A percentile compares a stretch with the other conserved stretches of the same genome.
phyloP scores from a whole-genome alignment of 1,140 invertebrate species.

The Zophobas morio region DNA sequence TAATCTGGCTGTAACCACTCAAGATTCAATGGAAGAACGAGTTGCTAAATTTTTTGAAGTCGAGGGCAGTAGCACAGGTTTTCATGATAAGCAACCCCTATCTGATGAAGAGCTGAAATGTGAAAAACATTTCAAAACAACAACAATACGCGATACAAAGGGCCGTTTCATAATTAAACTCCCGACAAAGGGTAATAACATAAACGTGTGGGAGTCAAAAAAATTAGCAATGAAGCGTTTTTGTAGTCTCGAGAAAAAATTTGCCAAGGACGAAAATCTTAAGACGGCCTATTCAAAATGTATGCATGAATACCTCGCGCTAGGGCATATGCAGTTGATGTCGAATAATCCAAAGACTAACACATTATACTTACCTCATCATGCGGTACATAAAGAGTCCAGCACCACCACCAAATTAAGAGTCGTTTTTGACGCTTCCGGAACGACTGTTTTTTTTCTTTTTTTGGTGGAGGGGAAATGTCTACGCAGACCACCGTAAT shows the following conservation, averaged over 20 bases:
- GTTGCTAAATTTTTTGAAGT: constrained; percentile 60
- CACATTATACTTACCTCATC: no score
- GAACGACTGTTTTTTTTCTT: no score
- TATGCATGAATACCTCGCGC: constrained; percentile 63
- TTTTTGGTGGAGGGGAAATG: no score
- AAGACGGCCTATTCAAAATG: constrained; percentile 59
- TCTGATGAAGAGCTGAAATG: constrained; percentile 57
- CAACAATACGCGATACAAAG: constrained; percentile 41
- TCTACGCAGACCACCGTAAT: no score
- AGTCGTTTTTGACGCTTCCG: no score
- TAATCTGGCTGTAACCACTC: neutral
- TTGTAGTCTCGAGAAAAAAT: constrained; percentile 58
- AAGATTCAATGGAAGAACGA: constrained; percentile 42
- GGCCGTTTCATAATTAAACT: constrained; percentile 63
- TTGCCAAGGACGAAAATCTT: constrained; percentile 56
- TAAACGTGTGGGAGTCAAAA: constrained; percentile 61
- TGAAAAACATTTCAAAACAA: constrained; percentile 59
- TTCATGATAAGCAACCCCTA: constrained; percentile 25
- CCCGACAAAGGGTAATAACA: constrained; percentile 56
- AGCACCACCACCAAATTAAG: no score
- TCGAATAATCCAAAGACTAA: no score
- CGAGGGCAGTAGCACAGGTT: constrained; percentile 52
- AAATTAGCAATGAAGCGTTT: constrained; percentile 61
- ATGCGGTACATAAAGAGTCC: no score
- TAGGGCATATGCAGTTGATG: constrained; percentile 57